Conservation (phyloP, 2,888 invertebrate species). For the Acrobasis suavella region DNA sequence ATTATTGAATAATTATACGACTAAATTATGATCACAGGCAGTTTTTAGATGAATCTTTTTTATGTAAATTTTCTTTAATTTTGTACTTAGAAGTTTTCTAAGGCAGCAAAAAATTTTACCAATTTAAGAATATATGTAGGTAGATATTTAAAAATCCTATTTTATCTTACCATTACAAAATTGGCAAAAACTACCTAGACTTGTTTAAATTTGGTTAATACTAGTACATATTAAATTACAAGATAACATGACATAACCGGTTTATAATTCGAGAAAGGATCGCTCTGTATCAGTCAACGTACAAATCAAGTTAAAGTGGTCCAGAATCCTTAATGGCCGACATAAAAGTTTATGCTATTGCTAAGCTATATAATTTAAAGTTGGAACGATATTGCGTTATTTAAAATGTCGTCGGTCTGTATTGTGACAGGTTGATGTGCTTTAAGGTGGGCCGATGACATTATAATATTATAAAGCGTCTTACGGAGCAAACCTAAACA, state of each 20-base stretch:
- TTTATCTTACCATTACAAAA: too few species aligned
- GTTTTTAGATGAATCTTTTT: too few species aligned
- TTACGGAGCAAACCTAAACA: too few species aligned
- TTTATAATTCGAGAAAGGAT: slow-evolving; percentile 14
- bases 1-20: too few species aligned
- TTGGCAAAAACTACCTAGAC: too few species aligned
- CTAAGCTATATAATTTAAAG: slow-evolving; percentile 11
- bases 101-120: too few species aligned
- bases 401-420: slow-evolving; percentile 5
- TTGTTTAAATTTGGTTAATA: not conserved
- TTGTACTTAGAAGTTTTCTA: too few species aligned
- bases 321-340: slow-evolving; percentile 21
- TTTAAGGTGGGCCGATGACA: slow-evolving; percentile 11
- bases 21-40: too few species aligned
- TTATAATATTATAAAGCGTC: not conserved
- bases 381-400: slow-evolving; percentile 6
- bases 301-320: slow-evolving; percentile 19
- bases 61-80: too few species aligned
- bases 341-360: slow-evolving; percentile 23
- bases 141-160: too few species aligned
- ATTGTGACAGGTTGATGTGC: slow-evolving; percentile 10
- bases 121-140: too few species aligned
- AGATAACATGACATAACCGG: slow-evolving; percentile 1
- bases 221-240: not conserved
- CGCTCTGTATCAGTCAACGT: slow-evolving; percentile 5